Evolutionary conservation across 2,888 invertebrate species (phyloP).

Genomic region (Parnassius glacialis): DNA sequence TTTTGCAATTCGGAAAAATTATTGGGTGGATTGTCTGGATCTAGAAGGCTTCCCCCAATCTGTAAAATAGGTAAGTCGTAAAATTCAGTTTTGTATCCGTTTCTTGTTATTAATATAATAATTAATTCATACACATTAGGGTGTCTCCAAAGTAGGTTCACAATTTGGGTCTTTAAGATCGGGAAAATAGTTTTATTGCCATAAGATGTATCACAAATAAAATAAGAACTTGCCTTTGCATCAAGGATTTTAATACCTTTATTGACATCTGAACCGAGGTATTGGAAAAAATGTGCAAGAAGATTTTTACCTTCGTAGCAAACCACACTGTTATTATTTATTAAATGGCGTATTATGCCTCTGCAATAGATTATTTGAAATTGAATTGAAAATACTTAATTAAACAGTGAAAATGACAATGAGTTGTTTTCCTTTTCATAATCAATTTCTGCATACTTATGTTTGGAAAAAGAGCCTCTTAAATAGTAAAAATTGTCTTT

Average conservation of each 20-base stretch:
- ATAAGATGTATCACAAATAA: not conserved
- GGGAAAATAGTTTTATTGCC: too few relatives aligned
- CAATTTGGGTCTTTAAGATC: too few relatives aligned
- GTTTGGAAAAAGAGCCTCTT: slow-evolving; percentile 30
- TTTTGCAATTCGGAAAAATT: slow-evolving; percentile 58
- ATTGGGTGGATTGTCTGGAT: slow-evolving; percentile 64
- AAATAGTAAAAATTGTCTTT: slow-evolving; percentile 49
- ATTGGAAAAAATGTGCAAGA: slow-evolving; percentile 50
- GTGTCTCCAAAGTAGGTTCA: too few relatives aligned
- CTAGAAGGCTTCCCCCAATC: slow-evolving; percentile 66
- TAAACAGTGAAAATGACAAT: not conserved
- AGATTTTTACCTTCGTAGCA: slow-evolving; percentile 65
- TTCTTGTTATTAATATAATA: too few relatives aligned
- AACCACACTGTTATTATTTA: slow-evolving; percentile 47
- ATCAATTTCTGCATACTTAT: slow-evolving; percentile 1
- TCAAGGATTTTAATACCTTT: slow-evolving; percentile 42
- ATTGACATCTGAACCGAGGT: slow-evolving; percentile 40
- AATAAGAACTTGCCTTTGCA: slow-evolving; percentile 44
- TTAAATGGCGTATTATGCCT: slow-evolving; percentile 35
- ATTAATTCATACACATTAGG: too few relatives aligned
- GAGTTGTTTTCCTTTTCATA: not conserved
- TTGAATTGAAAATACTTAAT: not conserved
- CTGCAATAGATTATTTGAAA: slow-evolving; percentile 40
- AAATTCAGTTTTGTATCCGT: too few relatives aligned
- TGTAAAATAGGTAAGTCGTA: slow-evolving; percentile 29